Evolutionary conservation across 1,140 invertebrate species (phyloP).

Genomic region (Formica selysi): DNA sequence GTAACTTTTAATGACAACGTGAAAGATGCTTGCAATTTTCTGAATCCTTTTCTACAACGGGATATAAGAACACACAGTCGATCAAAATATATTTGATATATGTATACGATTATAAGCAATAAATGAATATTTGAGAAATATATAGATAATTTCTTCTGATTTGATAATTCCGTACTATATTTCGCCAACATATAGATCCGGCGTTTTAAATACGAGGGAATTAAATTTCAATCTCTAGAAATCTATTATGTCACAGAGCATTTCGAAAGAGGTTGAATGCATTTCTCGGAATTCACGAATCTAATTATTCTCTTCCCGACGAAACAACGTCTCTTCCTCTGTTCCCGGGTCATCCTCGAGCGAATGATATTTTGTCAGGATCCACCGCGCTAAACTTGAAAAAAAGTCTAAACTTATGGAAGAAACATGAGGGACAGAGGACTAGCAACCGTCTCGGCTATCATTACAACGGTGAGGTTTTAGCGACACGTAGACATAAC

Average conservation of each 20-base stretch:
- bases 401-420: conserved; percentile 15
- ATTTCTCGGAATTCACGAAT: conserved; percentile 5
- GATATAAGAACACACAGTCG: background rate
- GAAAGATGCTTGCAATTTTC: background rate
- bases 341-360: background rate
- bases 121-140: background rate
- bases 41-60: background rate
- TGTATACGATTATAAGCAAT: background rate
- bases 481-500: conserved; percentile 47
- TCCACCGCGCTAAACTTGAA: conserved; percentile 9
- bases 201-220: conserved; percentile 4
- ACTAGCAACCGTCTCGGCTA: background rate
- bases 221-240: conserved; percentile 30
- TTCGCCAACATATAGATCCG: background rate
- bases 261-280: background rate
- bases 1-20: background rate
- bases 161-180: background rate
- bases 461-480: conserved; percentile 16
- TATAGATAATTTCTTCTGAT: background rate
- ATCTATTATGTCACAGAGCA: background rate
- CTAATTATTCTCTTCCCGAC: conserved; percentile 34
- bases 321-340: conserved; percentile 3
- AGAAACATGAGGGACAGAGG: background rate
- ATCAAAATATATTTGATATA: background rate
- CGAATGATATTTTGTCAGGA: conserved; percentile 21